Percentiles rank a stretch among this genome's conserved stretches.
phyloP scores from a whole-genome alignment of 2,888 invertebrate genomes.

The Acrocyrtus sp. region DNA sequence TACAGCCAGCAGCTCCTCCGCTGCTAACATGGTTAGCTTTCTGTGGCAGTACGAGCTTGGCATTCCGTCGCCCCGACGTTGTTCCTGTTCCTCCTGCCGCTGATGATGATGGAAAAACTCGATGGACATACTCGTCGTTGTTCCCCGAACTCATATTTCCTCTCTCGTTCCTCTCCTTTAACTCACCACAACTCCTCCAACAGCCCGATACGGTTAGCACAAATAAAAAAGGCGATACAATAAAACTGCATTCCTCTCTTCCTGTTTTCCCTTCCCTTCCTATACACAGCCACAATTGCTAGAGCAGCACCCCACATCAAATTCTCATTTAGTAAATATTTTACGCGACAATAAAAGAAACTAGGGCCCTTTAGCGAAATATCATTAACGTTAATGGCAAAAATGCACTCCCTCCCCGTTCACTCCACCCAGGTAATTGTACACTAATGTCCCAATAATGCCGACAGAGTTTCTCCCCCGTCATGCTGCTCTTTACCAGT shows the following conservation, averaged over 20 bases:
- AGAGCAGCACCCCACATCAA: too few relatives aligned
- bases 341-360: background rate
- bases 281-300: too few relatives aligned
- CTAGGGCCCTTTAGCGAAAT: background rate
- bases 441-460: too few relatives aligned
- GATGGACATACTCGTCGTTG: constrained; percentile 10
- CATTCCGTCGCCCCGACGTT: constrained; percentile 15
- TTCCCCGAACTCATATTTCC: constrained; percentile 43
- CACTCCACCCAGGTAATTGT: too few relatives aligned
- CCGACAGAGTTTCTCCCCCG: too few relatives aligned
- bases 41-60: constrained; percentile 16
- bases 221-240: constrained; percentile 1
- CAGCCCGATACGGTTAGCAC: background rate
- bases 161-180: constrained; percentile 6
- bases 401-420: too few relatives aligned
- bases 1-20: constrained; percentile 12
- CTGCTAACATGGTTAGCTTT: constrained; percentile 7
- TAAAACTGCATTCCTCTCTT: constrained; percentile 7
- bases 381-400: background rate
- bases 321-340: background rate
- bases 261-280: background rate
- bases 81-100: constrained; percentile 7
- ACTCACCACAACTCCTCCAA: background rate
- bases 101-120: constrained; percentile 21
- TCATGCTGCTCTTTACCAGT: too few relatives aligned